Evolutionary conservation across 2,888 invertebrate genomes (phyloP).

Genomic region (Erebia epiphron): DNA sequence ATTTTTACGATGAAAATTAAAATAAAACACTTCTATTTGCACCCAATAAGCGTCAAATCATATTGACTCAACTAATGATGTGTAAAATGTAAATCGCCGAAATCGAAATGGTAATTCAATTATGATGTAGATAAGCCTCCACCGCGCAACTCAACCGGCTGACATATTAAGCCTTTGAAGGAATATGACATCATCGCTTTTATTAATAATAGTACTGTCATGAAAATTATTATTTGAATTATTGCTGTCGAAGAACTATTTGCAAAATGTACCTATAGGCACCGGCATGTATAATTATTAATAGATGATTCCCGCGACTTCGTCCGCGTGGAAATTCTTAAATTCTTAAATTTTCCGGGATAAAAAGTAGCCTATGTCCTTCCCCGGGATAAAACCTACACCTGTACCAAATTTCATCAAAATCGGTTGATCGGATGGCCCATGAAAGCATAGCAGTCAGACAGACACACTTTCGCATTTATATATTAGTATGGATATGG

Average conservation of each 20-base stretch:
- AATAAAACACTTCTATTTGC: neutral
- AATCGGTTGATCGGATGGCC: too few species aligned
- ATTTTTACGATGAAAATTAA: constrained; percentile 1
- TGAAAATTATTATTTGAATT: constrained; percentile 17
- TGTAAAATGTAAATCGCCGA: constrained; percentile 18
- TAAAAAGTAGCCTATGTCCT: too few species aligned
- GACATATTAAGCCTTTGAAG: constrained; percentile 24
- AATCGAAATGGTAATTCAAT: constrained; percentile 17
- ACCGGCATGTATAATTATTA: neutral
- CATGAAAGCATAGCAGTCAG: too few species aligned
- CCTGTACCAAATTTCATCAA: too few species aligned
- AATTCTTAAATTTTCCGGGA: too few species aligned
- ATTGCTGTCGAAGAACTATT: constrained; percentile 10
- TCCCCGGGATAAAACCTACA: too few species aligned
- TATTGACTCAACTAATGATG: constrained; percentile 16
- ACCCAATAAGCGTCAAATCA: constrained; percentile 17
- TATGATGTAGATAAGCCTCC: constrained; percentile 13
- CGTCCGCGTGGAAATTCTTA: too few species aligned
- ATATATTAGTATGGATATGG: too few species aligned
- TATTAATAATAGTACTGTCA: constrained; percentile 4
- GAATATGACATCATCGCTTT: constrained; percentile 27
- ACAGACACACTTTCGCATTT: too few species aligned
- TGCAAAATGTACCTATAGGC: neutral
- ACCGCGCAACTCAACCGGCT: constrained; percentile 21
- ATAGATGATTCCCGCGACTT: too few species aligned